A percentile compares a stretch with the other conserved stretches of the same genome.
These are phyloP conservation scores for Ypsolopha sequella DNA, from an alignment of 2,888 invertebrate genomes.

Conservation along the genomic window DNA sequence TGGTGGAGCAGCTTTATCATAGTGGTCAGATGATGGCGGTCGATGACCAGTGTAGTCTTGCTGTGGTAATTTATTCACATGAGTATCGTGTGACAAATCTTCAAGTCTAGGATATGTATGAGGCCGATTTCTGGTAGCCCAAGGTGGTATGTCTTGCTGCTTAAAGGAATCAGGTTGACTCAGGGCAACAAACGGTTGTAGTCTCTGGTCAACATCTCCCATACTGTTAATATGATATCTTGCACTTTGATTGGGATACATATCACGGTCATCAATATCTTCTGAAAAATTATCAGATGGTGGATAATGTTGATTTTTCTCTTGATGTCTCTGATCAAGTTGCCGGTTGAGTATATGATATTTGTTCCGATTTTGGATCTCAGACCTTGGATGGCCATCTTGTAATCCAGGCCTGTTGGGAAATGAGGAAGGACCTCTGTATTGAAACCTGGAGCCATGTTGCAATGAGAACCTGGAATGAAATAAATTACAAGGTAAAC, in stretches of 20 bases:
- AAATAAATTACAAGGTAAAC: too few relatives aligned
- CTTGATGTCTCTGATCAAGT: constrained; percentile 16
- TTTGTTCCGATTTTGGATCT: constrained; percentile 29
- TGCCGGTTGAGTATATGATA: constrained; percentile 20
- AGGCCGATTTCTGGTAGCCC: not conserved
- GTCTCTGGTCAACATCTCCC: constrained; percentile 48
- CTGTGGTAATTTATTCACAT: not conserved
- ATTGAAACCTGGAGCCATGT: constrained; percentile 18
- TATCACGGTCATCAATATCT: not conserved
- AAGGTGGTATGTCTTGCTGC: not conserved
- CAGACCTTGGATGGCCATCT: constrained; percentile 15
- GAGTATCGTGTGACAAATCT: not conserved
- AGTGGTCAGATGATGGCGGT: constrained; percentile 59
- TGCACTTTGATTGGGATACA: not conserved
- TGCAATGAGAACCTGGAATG: constrained; percentile 43
- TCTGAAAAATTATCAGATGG: not conserved
- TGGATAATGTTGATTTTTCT: constrained; percentile 18
- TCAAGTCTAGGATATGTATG: not conserved
- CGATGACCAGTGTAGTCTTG: constrained; percentile 47
- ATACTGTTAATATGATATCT: constrained; percentile 31
- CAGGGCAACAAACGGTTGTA: constrained; percentile 14
- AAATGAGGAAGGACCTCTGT: constrained; percentile 23
- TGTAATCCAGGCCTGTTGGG: constrained; percentile 19
- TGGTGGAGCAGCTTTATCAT: constrained; percentile 33
- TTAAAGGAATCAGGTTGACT: not conserved